These are phyloP conservation scores for Mythimna pallens DNA, from an alignment of 2,888 invertebrate genomes.

Conservation along the genomic window DNA sequence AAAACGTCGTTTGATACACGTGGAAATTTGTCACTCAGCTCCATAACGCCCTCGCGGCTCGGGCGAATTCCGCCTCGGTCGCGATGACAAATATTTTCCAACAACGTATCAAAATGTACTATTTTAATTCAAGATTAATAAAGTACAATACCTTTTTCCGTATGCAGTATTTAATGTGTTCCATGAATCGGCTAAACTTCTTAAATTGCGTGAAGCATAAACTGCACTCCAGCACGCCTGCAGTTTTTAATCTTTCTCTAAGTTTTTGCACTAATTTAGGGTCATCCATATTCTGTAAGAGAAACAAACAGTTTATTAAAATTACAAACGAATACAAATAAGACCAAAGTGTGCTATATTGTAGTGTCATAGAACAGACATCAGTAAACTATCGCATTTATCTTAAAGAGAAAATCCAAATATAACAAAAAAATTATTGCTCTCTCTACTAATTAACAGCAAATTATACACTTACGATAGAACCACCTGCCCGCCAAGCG, in stretches of 20 bases:
- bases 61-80: too few species aligned
- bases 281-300: constrained; percentile 71
- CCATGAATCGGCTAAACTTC: constrained; percentile 64
- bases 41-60: too few species aligned
- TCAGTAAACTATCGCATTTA: neutral
- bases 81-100: too few species aligned
- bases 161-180: constrained; percentile 69
- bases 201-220: constrained; percentile 69
- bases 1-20: too few species aligned
- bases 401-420: neutral
- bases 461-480: constrained; percentile 70
- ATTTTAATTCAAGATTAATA: neutral
- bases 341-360: neutral
- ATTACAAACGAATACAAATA: constrained; percentile 1
- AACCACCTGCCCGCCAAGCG: constrained; percentile 71
- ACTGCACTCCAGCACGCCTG: constrained; percentile 69
- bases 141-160: constrained; percentile 59
- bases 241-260: constrained; percentile 60
- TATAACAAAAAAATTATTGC: neutral
- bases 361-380: neutral
- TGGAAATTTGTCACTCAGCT: too few species aligned
- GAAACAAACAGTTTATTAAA: neutral
- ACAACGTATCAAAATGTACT: too few species aligned
- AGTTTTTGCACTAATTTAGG: constrained; percentile 66
- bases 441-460: neutral